Conservation (phyloP, 2,113 vertebrate species). For the Urocitellus parryii region DNA sequence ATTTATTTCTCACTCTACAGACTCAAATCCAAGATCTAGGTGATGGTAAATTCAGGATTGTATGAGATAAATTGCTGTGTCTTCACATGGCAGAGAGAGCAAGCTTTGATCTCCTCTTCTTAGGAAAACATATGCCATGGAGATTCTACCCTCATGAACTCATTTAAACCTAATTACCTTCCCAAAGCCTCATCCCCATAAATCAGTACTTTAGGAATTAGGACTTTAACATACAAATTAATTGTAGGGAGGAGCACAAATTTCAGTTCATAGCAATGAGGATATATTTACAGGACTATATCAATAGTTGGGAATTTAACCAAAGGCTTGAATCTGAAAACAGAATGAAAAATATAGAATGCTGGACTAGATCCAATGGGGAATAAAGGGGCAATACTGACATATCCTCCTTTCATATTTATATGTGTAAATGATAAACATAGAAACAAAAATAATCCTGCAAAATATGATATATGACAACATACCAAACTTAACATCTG, state of each 20-base stretch:
- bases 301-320: neutral
- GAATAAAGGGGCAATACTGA: neutral
- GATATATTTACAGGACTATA: neutral
- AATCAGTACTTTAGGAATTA: neutral
- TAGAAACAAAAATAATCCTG: neutral
- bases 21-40: neutral
- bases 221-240: neutral
- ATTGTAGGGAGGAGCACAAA: neutral
- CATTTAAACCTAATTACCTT: neutral
- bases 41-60: neutral
- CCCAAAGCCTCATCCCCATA: neutral
- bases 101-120: neutral
- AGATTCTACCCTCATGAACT: neutral
- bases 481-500: neutral
- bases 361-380: neutral
- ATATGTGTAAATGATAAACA: neutral
- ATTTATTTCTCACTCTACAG: neutral
- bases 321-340: neutral
- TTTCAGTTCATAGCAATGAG: neutral
- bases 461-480: neutral
- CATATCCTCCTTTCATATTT: neutral
- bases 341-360: neutral
- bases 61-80: neutral
- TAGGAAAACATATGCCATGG: neutral
- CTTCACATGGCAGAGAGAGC: neutral